phyloP scores from a whole-genome alignment of 2,888 invertebrate species.

The Glaucopsyche alexis region DNA sequence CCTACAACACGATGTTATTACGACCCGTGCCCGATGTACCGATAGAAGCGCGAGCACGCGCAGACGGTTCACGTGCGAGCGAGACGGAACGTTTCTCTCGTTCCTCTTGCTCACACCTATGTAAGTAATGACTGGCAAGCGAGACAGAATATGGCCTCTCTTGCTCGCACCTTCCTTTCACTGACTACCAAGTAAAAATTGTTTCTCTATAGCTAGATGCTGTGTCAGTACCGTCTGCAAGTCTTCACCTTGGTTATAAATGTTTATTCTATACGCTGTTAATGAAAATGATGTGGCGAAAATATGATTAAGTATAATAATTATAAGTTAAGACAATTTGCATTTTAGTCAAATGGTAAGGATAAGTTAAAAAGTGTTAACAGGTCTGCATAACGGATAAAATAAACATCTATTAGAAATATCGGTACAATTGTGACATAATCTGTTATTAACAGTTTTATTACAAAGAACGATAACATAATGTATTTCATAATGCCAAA shows the following conservation, averaged over 20 bases:
- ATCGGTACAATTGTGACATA: constrained; percentile 18
- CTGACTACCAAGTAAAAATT: too few relatives aligned
- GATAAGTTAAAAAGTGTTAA: neutral
- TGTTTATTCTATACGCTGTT: constrained; percentile 9
- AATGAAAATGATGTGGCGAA: neutral
- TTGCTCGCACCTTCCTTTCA: too few relatives aligned
- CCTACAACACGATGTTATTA: constrained; percentile 61
- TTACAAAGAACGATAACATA: constrained; percentile 29
- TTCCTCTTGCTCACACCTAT: neutral
- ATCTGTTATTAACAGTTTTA: constrained; percentile 24
- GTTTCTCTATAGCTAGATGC: too few relatives aligned
- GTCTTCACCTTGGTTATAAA: neutral
- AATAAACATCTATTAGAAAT: constrained; percentile 13
- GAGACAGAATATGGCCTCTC: too few relatives aligned
- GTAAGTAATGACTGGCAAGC: neutral
- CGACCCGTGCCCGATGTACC: constrained; percentile 42
- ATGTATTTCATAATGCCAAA: neutral
- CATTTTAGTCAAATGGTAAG: neutral
- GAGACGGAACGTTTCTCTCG: neutral
- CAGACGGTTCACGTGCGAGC: neutral
- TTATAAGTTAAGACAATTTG: too few relatives aligned
- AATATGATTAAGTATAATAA: too few relatives aligned
- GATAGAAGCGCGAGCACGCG: neutral
- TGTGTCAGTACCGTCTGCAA: neutral
- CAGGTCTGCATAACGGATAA: neutral